Base-by-base conservation (phyloP, 2,888 invertebrate species). In the Zygogramma bicolorata region DNA sequence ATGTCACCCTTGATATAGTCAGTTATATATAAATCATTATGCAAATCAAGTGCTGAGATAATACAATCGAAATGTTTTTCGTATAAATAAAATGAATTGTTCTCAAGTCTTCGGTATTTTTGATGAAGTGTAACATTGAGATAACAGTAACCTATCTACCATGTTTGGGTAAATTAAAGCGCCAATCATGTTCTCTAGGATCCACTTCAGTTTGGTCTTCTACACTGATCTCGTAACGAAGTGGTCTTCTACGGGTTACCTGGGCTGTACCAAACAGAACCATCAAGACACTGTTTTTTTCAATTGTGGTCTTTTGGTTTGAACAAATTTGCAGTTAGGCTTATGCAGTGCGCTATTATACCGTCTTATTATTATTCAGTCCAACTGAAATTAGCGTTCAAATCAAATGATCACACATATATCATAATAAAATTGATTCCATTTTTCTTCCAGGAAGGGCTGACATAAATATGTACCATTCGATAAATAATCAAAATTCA, bases 151-250 rank as follows among this genome's bases (percentile, higher is more conserved):
- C 79, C 82, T 85, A 84, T 81, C 85, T 87, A 87, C 87, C 87
- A 86, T 87, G 83, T 85, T 83, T 82, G 79, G 85, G 84, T 81
- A 88, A 86, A 84, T 87, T 86, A 87, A 88, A 89, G 72, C 88
- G 87, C 89, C 89, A 89, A 85, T 89, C 89, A 84, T 89, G 89
- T 85, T 89, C 89, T 79, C 88, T 85, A 70, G 87, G 88, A 83
- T 89, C 88, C 84, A 88, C 88, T 84, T 89, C 89, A 61, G 87
- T 88, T 82, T 89, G 88, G 82, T 89, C 89, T 81, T 89, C 89
- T 81, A 89, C 84, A 85, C 89, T 89, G 85, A 89, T 89, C 83
- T 89, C 89, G 84, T 87, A 88, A 76, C 86, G 86, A 77, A 88
- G 87, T 73, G 87, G 87, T 75, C 87, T 86, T 83, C 88, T 86